A percentile compares a stretch with the other conserved stretches of the same genome.
phyloP scores from a whole-genome alignment of 2,113 vertebrate genomes.

The Brachionichthys hirsutus region DNA sequence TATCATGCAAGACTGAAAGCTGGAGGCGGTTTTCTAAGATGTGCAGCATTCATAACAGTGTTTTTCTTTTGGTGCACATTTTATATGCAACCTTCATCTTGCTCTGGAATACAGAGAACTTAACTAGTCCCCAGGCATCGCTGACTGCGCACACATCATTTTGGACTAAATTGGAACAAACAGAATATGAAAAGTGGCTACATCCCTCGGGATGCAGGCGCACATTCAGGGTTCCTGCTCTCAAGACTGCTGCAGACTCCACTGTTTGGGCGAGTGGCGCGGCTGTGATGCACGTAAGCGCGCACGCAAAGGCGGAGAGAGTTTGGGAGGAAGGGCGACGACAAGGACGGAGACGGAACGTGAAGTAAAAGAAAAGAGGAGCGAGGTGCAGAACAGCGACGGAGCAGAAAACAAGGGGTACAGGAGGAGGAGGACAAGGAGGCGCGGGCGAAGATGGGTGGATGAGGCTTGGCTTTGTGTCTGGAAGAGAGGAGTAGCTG shows the following conservation, averaged over 20 bases:
- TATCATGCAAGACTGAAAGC: constrained; percentile 34
- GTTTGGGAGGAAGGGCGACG: constrained; percentile 52
- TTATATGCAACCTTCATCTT: constrained; percentile 53
- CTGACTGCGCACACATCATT: constrained; percentile 67
- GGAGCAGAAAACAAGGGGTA: constrained; percentile 40
- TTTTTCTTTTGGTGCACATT: constrained; percentile 37
- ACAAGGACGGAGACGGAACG: constrained; percentile 46
- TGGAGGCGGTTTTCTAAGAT: constrained; percentile 47
- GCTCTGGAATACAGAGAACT: constrained; percentile 50
- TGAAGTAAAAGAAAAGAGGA: constrained; percentile 21
- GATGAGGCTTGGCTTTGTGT: constrained; percentile 64
- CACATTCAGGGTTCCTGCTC: constrained; percentile 65
- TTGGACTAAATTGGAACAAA: constrained; percentile 74
- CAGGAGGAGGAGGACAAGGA: constrained; percentile 60
- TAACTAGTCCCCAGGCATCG: constrained; percentile 61
- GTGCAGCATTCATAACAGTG: constrained; percentile 21
- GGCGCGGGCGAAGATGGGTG: constrained; percentile 55
- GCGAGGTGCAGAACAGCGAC: constrained; percentile 48
- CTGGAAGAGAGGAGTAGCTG: constrained; percentile 62
- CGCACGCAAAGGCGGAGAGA: constrained; percentile 15
- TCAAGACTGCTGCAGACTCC: constrained; percentile 57
- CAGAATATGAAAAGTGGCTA: constrained; percentile 72
- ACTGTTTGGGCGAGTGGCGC: constrained; percentile 4
- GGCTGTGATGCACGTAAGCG: not conserved
- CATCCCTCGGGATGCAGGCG: constrained; percentile 56